Percentiles rank a stretch among this genome's conserved stretches.
phyloP scores from a whole-genome alignment of 2,797 vertebrate genomes.

The Cirrhinus mrigala region DNA sequence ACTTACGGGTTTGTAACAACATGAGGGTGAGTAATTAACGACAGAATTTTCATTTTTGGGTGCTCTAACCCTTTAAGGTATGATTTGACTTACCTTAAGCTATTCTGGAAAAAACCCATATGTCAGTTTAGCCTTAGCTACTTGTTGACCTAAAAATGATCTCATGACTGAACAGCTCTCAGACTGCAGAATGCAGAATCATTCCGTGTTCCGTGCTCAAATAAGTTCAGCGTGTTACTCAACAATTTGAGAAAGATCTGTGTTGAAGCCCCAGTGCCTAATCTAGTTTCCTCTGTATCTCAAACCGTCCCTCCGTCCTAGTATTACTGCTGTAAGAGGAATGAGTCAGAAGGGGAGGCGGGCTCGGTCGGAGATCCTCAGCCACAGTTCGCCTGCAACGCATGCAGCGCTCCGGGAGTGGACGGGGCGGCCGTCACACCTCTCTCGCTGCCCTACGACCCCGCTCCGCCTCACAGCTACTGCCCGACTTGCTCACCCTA shows the following conservation, averaged over 20 bases:
- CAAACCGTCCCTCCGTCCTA: conserved; percentile 57
- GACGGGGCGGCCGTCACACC: conserved; percentile 80
- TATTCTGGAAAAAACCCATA: background rate
- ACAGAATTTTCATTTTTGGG: no score
- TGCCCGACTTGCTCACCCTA: conserved; percentile 88
- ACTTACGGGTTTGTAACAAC: no score
- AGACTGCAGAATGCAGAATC: no score
- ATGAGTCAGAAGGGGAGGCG: conserved; percentile 82
- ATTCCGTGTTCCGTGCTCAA: background rate
- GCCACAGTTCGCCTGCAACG: conserved; percentile 86
- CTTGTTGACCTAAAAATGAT: background rate
- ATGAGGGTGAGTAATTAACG: no score
- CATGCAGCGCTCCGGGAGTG: conserved; percentile 86
- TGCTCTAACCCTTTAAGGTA: no score
- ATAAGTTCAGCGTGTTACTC: background rate
- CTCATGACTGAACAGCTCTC: background rate
- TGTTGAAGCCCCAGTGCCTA: background rate
- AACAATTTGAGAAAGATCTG: conserved; percentile 12
- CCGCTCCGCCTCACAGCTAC: conserved; percentile 71
- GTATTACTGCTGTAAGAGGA: conserved; percentile 98
- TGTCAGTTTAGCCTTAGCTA: background rate
- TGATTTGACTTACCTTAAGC: no score
- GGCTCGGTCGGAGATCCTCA: conserved; percentile 74
- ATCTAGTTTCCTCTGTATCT: background rate
- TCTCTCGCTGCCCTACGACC: conserved; percentile 70